These are phyloP conservation scores for Hassar affinis DNA, from an alignment of 2,113 vertebrate genomes.

Conservation along the genomic window DNA sequence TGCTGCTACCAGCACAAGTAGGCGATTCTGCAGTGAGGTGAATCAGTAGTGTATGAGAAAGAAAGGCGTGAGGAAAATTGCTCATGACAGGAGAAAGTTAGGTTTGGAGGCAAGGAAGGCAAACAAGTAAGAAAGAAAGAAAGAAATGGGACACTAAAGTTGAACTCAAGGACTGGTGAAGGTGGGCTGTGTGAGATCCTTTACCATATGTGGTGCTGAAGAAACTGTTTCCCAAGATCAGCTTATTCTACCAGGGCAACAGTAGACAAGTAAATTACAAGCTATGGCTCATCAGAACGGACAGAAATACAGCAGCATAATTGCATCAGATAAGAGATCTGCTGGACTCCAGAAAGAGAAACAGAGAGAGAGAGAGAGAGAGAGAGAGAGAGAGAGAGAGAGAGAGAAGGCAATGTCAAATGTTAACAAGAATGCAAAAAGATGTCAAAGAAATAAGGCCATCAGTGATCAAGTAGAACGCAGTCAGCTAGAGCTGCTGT, in stretches of 20 bases:
- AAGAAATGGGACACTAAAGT: constrained; percentile 16
- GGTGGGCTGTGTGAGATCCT: neutral
- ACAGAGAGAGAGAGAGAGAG: neutral
- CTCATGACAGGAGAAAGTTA: constrained; percentile 20
- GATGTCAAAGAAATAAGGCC: neutral
- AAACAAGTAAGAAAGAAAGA: constrained; percentile 41
- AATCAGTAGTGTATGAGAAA: constrained; percentile 67
- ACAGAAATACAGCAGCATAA: neutral
- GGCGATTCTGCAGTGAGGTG: constrained; percentile 48
- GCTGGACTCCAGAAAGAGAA: neutral
- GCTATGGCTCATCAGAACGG: neutral
- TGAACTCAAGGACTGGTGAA: neutral
- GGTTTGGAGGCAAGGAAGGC: constrained; percentile 47
- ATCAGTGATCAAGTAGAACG: neutral
- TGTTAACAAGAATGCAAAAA: constrained; percentile 14
- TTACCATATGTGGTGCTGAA: neutral
- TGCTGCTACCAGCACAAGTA: constrained; percentile 46
- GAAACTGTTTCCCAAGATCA: constrained; percentile 12
- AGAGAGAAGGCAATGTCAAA: neutral
- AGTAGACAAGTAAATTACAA: constrained; percentile 1
- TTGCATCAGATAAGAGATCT: neutral
- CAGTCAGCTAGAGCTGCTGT: neutral
- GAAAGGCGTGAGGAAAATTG: constrained; percentile 52
- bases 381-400: neutral
- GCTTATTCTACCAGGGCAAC: neutral